Base-by-base conservation (phyloP, 1,140 invertebrate species). In the Thereuonema tuberculata region DNA sequence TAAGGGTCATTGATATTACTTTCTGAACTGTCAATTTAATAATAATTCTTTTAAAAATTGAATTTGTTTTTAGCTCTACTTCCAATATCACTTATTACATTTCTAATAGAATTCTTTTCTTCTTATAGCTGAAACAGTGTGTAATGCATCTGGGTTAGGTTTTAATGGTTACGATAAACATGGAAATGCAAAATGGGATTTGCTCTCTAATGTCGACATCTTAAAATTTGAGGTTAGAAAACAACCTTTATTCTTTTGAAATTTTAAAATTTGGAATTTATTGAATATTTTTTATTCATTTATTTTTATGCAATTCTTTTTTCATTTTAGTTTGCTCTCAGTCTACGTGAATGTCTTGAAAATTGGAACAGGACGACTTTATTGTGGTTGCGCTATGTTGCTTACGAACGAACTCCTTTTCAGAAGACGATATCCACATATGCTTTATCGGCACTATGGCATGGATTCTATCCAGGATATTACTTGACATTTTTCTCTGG, bases 391-490 rank as follows among this genome's bases (percentile, higher is more conserved):
- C 80, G 92, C 57, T 78, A 82, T 63, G 78, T 92, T 12, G 87
- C 89, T 61, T 96, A 94, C 74, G 87, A 92, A 66, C 80, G 93
- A 65, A 80, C 82, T 26, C 75, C 77, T 24, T 60, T 59, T 47
- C 61, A 63, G 21, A 62, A 58, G 52, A 65, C 66, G 15, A 52
- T 75, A 12, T 78, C 83, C 49, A 95, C 93, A 1, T 98, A 93
- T 74, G 74, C 82, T 1, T 75, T 95, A 50, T 95, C 90, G 25
- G 93, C 93, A 20, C 69, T 97, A 23, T 98, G 95, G 95, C 95
- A 98, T 76, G 95, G 89, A 59, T 96, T 95, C 72, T 93, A 95
- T 76, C 92, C 93, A 2, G 93, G 95, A 14, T 98, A 98, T 77
- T 98, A 98, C 72, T 70, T 97, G 37, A 94, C 92, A 1, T 99